A percentile compares a stretch with the other conserved stretches of the same genome.
phyloP scores from a whole-genome alignment of 2,888 invertebrate genomes.

The Meteorus cinctellus region DNA sequence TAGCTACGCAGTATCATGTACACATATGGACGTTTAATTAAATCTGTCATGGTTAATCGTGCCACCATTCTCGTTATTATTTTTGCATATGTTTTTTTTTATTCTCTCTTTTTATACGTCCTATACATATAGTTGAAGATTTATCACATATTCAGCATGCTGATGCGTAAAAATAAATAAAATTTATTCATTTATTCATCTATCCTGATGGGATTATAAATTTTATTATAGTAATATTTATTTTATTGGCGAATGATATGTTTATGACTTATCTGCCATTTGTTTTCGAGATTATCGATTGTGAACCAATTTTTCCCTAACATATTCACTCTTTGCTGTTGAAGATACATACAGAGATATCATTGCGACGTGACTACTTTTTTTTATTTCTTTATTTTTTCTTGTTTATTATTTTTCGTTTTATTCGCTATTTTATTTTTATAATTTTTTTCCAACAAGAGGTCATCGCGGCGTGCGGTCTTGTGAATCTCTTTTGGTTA shows the following conservation, averaged over 20 bases:
- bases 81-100: background rate
- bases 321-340: background rate
- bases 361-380: background rate
- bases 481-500: constrained; percentile 43
- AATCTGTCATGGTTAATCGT: constrained; percentile 34
- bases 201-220: background rate
- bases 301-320: background rate
- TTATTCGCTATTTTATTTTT: background rate
- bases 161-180: background rate
- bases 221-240: background rate
- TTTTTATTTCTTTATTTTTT: background rate
- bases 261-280: background rate
- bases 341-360: background rate
- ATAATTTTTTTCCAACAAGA: constrained; percentile 16
- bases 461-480: constrained; percentile 52
- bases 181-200: background rate
- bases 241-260: background rate
- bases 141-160: background rate
- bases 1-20: constrained; percentile 14
- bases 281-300: background rate
- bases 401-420: background rate
- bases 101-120: background rate
- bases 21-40: constrained; percentile 30
- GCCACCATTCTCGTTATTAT: constrained; percentile 3
- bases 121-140: background rate